A percentile compares a stretch with the other conserved stretches of the same genome.
Conservation (phyloP, 2,888 invertebrate genomes). For the Trissonchulus latispiculum region DNA sequence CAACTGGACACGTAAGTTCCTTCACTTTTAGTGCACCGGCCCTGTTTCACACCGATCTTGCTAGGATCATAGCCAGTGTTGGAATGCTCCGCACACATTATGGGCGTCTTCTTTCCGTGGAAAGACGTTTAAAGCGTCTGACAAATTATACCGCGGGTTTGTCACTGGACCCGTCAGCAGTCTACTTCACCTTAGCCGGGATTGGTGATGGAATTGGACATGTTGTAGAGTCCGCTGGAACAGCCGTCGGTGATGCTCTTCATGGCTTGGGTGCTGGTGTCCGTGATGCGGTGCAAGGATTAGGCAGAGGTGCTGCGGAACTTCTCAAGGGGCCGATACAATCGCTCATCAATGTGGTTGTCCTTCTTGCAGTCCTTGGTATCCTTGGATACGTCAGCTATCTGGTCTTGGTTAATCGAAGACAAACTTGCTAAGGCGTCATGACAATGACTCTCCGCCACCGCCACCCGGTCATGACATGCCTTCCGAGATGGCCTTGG, state of each 20-base stretch:
- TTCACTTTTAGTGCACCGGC: background rate
- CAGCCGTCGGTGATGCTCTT: background rate
- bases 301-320: background rate
- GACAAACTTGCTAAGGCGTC: background rate
- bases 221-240: background rate
- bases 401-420: background rate
- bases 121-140: background rate
- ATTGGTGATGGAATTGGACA: background rate
- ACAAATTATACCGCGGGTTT: constrained; percentile 8
- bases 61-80: background rate
- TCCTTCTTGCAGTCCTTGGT: background rate
- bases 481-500: no score
- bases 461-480: background rate
- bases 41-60: background rate
- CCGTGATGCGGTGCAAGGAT: background rate
- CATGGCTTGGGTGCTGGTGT: background rate
- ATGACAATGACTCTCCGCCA: background rate
- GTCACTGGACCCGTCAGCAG: background rate
- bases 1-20: background rate
- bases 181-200: background rate
- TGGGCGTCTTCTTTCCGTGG: background rate
- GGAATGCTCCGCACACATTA: background rate
- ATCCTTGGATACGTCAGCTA: background rate
- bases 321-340: background rate
- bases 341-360: background rate